These are phyloP conservation scores for Charanyca ferruginea DNA, from an alignment of 2,888 invertebrate species.

Conservation along the genomic window DNA sequence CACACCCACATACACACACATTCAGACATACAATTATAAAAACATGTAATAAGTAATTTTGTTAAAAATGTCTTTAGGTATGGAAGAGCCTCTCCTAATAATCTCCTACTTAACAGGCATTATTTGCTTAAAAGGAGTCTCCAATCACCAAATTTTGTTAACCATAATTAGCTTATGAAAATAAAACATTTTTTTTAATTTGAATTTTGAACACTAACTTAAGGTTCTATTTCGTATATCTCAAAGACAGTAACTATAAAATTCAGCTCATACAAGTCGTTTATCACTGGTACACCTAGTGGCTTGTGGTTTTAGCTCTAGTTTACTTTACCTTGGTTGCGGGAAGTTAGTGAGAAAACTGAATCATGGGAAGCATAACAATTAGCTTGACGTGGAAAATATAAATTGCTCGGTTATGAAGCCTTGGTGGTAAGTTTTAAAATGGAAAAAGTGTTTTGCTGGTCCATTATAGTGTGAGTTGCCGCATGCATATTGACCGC, in stretches of 20 bases:
- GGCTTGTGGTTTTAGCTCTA: conserved; percentile 51
- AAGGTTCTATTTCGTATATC: conserved; percentile 6
- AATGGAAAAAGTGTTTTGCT: conserved; percentile 27
- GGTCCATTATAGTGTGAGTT: background rate
- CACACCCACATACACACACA: no score
- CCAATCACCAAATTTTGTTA: no score
- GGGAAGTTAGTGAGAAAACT: conserved; percentile 47
- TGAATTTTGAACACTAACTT: background rate
- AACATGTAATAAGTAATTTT: no score
- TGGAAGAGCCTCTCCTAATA: no score
- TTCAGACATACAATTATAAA: no score
- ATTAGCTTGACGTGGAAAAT: conserved; percentile 42
- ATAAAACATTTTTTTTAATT: no score
- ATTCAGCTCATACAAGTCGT: conserved; percentile 61
- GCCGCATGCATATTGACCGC: no score
- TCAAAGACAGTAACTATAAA: conserved; percentile 41
- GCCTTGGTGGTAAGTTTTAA: conserved; percentile 14
- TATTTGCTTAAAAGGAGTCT: no score
- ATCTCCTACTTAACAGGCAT: no score
- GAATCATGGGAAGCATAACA: conserved; percentile 49
- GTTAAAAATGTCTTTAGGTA: no score
- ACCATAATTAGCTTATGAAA: no score
- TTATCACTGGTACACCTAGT: conserved; percentile 50
- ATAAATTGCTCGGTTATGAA: conserved; percentile 44
- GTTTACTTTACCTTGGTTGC: conserved; percentile 51